Percentiles rank a stretch among this genome's conserved stretches.
Evolutionary conservation across 35 echinoderm and acorn worm genomes (phyloP).

Genomic region (Diadema setosum): DNA sequence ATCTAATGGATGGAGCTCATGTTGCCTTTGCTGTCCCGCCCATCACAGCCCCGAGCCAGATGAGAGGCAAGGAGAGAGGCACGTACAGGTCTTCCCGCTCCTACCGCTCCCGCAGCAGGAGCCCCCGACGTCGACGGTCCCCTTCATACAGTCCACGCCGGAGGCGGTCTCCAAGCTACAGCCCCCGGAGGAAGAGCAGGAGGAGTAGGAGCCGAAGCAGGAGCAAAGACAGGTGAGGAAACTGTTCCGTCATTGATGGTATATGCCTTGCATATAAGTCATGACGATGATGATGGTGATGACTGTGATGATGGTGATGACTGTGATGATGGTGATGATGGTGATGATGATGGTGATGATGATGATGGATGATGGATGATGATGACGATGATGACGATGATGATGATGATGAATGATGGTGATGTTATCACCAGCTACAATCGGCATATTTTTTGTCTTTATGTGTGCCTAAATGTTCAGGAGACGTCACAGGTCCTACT

Average conservation of each 20-base stretch:
- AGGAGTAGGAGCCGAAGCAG: background rate
- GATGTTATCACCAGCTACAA: no score
- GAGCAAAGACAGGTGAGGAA: background rate
- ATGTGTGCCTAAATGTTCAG: background rate
- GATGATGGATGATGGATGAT: no score
- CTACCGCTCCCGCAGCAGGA: background rate
- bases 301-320: no score
- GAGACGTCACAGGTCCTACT: background rate
- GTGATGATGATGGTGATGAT: no score
- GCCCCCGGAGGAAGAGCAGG: conserved; percentile 4
- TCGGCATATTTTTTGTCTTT: no score
- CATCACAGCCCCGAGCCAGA: background rate
- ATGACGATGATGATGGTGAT: no score
- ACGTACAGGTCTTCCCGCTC: background rate
- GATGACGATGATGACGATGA: no score
- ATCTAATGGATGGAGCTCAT: no score
- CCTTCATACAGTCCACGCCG: conserved; percentile 20
- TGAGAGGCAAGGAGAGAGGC: background rate
- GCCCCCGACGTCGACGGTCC: background rate
- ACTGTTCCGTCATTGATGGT: background rate
- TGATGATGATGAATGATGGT: no score
- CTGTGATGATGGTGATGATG: no score
- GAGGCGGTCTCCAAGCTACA: background rate
- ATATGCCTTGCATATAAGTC: no score
- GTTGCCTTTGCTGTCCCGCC: background rate